A percentile compares a stretch with the other conserved stretches of the same genome.
Evolutionary conservation across 2,888 invertebrate species (phyloP).

Genomic region (Germaria angustata): DNA sequence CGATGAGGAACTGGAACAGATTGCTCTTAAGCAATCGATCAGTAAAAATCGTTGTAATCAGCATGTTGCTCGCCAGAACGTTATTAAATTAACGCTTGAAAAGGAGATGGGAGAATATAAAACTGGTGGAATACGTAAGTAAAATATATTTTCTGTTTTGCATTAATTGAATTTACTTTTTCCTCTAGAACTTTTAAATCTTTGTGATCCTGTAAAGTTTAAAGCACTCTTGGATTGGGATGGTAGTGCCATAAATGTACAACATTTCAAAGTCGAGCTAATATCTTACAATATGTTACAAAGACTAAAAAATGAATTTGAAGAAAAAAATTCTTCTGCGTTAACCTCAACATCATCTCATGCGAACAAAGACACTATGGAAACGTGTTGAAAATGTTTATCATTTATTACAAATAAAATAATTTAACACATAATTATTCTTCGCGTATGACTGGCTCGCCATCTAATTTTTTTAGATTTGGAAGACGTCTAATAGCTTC

Average conservation of each 20-base stretch:
- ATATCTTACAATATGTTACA: constrained; percentile 76
- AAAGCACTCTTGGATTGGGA: constrained; percentile 78
- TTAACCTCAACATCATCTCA: not conserved
- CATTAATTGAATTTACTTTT: not conserved
- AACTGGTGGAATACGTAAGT: constrained; percentile 87
- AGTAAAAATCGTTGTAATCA: constrained; percentile 85
- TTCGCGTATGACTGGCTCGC: constrained; percentile 82
- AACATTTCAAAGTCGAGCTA: constrained; percentile 78
- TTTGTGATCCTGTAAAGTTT: constrained; percentile 75
- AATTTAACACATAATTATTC: constrained; percentile 49
- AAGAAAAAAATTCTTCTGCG: not conserved
- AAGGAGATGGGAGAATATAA: constrained; percentile 88
- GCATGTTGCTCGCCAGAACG: constrained; percentile 89
- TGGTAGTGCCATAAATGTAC: constrained; percentile 79
- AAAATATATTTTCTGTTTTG: constrained; percentile 37
- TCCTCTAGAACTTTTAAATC: constrained; percentile 74
- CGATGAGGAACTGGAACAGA: constrained; percentile 89
- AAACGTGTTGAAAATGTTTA: constrained; percentile 55
- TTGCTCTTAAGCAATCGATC: constrained; percentile 88
- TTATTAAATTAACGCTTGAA: constrained; percentile 88
- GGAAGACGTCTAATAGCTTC: constrained; percentile 88
- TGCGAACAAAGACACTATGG: constrained; percentile 65
- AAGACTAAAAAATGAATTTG: constrained; percentile 69
- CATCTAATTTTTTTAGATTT: constrained; percentile 89
- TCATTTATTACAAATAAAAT: not conserved